Evolutionary conservation across 1,140 invertebrate genomes (phyloP).

Genomic region (Pogonognathellus flavescens): DNA sequence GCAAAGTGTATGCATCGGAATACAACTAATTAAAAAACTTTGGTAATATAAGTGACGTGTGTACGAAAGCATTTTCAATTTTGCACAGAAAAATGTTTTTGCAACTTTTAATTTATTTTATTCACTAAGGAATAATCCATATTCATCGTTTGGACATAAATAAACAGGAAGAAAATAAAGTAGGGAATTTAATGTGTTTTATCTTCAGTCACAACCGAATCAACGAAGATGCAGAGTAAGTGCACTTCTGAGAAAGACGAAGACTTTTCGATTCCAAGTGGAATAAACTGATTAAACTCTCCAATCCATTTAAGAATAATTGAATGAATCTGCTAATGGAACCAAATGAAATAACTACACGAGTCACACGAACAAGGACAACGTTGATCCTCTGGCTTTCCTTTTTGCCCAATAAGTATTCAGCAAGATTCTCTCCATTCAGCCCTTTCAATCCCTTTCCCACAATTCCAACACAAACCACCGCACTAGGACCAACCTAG

Average conservation of each 20-base stretch:
- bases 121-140: neutral
- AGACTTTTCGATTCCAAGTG: neutral
- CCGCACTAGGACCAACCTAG: neutral
- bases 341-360: conserved; percentile 19
- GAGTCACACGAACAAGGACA: neutral
- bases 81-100: neutral
- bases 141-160: neutral
- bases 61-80: neutral
- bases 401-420: neutral
- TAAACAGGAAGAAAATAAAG: neutral
- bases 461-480: too few relatives aligned
- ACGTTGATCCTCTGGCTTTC: neutral
- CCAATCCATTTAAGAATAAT: conserved; percentile 32
- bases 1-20: too few relatives aligned
- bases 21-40: too few relatives aligned
- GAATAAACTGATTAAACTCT: conserved; percentile 4
- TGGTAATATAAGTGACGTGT: too few relatives aligned
- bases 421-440: neutral
- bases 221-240: neutral
- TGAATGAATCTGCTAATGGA: conserved; percentile 45
- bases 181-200: neutral
- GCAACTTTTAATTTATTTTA: neutral
- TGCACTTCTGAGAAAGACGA: too few relatives aligned
- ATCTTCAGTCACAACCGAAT: neutral
- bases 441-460: too few relatives aligned